Conservation (phyloP, 1,140 invertebrate species). For the Eriosoma lanigerum region DNA sequence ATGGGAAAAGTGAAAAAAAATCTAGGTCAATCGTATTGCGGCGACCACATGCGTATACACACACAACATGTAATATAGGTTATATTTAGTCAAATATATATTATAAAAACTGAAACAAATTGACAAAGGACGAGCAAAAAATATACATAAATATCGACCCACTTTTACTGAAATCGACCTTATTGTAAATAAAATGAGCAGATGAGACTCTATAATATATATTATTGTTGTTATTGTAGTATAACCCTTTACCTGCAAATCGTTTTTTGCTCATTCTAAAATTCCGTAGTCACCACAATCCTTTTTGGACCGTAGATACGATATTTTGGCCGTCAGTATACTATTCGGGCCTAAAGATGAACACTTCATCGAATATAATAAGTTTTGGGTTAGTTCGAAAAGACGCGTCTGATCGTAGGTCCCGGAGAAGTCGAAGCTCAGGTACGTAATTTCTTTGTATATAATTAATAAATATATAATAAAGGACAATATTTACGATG, state of each 20-base stretch:
- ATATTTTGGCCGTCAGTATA: not conserved
- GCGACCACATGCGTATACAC: not conserved
- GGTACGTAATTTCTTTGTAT: not conserved
- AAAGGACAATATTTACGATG: too few relatives aligned
- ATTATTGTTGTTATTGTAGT: not conserved
- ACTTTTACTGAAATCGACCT: not conserved
- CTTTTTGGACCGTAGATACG: not conserved
- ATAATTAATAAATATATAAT: too few relatives aligned
- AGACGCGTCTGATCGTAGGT: not conserved
- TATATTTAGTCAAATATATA: not conserved
- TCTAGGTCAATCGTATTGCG: not conserved
- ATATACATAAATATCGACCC: slow-evolving; percentile 22
- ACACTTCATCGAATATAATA: not conserved
- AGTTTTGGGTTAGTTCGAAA: not conserved
- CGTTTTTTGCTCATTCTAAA: not conserved
- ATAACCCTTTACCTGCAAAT: not conserved
- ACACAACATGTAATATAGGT: not conserved
- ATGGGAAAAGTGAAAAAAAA: slow-evolving; percentile 22
- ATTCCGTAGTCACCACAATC: not conserved
- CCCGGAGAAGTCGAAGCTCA: slow-evolving; percentile 4
- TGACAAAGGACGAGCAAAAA: slow-evolving; percentile 9
- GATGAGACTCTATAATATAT: not conserved
- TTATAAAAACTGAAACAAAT: slow-evolving; percentile 11
- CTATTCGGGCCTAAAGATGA: not conserved
- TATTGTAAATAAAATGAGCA: not conserved